phyloP scores from a whole-genome alignment of 2,888 invertebrate species.

The Agyllia agylla region DNA sequence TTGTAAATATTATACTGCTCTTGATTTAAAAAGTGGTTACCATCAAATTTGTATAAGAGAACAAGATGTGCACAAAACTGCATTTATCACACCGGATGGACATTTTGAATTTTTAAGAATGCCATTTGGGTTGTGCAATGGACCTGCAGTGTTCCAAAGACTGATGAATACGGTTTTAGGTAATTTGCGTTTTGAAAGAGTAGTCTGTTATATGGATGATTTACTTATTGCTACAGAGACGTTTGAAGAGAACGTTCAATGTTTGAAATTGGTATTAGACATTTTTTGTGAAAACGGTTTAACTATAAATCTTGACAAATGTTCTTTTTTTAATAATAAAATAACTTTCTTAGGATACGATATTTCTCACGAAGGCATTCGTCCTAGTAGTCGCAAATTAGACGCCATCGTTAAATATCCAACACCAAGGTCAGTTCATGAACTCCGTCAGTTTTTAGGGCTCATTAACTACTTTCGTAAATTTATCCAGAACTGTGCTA shows the following conservation, averaged over 20 bases:
- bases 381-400: constrained; percentile 29
- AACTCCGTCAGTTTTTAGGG: constrained; percentile 47
- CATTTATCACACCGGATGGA: background rate
- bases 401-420: constrained; percentile 30
- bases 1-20: background rate
- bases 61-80: background rate
- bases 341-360: constrained; percentile 33
- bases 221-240: constrained; percentile 45
- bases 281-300: constrained; percentile 35
- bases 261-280: constrained; percentile 24
- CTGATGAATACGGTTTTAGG: constrained; percentile 76
- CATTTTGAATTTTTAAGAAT: constrained; percentile 41
- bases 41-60: background rate
- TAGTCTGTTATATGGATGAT: constrained; percentile 59
- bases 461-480: constrained; percentile 40
- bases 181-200: constrained; percentile 36
- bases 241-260: constrained; percentile 41
- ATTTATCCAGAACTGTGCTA: constrained; percentile 35
- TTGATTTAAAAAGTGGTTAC: background rate
- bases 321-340: constrained; percentile 42
- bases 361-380: constrained; percentile 28
- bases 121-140: constrained; percentile 78
- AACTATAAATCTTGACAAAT: constrained; percentile 46
- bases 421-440: constrained; percentile 29
- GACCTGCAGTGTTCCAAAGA: constrained; percentile 75